phyloP scores from a whole-genome alignment of 2,888 invertebrate genomes.

The Hydriomena furcata region DNA sequence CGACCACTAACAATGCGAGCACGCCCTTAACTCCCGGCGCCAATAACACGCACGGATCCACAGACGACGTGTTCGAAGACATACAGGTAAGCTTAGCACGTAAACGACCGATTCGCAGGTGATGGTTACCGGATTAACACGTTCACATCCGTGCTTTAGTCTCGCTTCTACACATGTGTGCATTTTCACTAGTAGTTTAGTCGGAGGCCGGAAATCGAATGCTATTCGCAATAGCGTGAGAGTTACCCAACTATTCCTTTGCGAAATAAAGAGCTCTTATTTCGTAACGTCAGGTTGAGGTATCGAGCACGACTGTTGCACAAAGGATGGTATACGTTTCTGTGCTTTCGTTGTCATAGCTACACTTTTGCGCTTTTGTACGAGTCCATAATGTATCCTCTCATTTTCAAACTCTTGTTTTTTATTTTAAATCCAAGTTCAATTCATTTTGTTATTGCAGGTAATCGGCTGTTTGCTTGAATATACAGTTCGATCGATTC shows the following conservation, averaged over 20 bases:
- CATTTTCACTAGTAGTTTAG: constrained; percentile 52
- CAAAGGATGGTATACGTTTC: constrained; percentile 42
- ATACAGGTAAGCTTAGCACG: constrained; percentile 66
- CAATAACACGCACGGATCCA: constrained; percentile 72
- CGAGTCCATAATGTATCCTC: constrained; percentile 33
- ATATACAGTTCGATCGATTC: constrained; percentile 25
- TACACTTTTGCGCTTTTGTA: constrained; percentile 42
- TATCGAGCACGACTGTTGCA: constrained; percentile 47
- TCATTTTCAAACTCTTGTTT: constrained; percentile 23
- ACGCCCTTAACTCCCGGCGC: constrained; percentile 71
- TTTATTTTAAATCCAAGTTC: constrained; percentile 29
- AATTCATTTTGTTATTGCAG: constrained; percentile 39
- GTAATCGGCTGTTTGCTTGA: constrained; percentile 37
- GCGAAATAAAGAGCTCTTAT: constrained; percentile 79
- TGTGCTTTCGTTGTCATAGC: constrained; percentile 42
- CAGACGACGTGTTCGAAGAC: constrained; percentile 77
- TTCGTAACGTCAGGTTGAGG: constrained; percentile 60
- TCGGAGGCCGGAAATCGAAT: constrained; percentile 42
- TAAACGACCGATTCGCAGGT: constrained; percentile 58
- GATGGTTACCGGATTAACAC: constrained; percentile 76
- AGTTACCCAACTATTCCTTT: constrained; percentile 55
- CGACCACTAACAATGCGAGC: constrained; percentile 74
- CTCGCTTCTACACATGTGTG: constrained; percentile 59
- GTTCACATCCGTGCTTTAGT: constrained; percentile 76
- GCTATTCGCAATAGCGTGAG: constrained; percentile 43